Percentiles rank a stretch among this genome's conserved stretches.
Conservation (phyloP, 2,113 vertebrate species). For the Athene noctua region DNA sequence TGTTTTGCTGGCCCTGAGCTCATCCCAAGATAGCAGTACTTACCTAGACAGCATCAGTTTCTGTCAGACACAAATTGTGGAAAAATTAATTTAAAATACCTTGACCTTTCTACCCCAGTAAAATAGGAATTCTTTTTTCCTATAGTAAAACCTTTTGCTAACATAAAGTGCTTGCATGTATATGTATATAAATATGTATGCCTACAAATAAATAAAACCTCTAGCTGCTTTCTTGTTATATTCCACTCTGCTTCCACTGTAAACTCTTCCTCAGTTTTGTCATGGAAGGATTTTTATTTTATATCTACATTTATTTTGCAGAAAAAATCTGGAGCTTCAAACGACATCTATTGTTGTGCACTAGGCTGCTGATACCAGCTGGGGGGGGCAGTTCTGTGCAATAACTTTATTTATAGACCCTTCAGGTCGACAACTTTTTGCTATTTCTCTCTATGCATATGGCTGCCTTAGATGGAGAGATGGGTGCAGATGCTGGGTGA, state of each 20-base stretch:
- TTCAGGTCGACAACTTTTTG: background rate
- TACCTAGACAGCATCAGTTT: slow-evolving; percentile 24
- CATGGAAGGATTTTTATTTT: background rate
- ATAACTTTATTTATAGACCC: background rate
- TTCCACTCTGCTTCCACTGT: background rate
- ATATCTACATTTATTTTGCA: background rate
- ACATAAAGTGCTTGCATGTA: background rate
- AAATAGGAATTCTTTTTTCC: background rate
- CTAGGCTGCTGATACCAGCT: background rate
- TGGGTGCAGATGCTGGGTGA: background rate
- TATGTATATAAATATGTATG: background rate
- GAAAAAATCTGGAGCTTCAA: background rate
- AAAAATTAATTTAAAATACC: slow-evolving; percentile 40
- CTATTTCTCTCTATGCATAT: fast-evolving
- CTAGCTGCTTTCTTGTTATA: background rate
- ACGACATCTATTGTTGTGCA: background rate
- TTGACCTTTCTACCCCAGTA: slow-evolving; percentile 15
- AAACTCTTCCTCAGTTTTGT: background rate
- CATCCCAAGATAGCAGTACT: slow-evolving; percentile 42
- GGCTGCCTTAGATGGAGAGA: background rate
- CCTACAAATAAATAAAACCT: background rate
- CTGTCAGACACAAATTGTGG: slow-evolving; percentile 20
- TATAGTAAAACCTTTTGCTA: background rate
- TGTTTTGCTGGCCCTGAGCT: slow-evolving; percentile 43
- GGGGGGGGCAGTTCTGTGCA: background rate